These are phyloP conservation scores for Sebastes glaucus DNA, from an alignment of 2,797 vertebrate species.

Conservation along the genomic window DNA sequence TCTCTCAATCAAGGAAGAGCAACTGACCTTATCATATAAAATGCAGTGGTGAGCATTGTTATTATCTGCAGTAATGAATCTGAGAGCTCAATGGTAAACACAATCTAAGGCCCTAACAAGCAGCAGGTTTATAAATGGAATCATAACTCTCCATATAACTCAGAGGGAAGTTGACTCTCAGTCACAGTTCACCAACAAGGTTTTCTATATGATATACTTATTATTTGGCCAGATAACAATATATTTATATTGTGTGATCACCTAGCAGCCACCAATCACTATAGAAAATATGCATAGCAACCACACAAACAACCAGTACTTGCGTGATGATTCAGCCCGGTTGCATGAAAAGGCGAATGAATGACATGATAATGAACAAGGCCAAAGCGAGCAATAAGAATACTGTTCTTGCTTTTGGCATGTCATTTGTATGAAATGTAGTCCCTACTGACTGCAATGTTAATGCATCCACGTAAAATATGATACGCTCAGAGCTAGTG, in stretches of 20 bases:
- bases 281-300: neutral
- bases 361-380: too few species aligned
- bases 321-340: too few species aligned
- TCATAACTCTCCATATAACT: neutral
- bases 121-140: neutral
- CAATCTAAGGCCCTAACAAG: neutral
- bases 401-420: too few species aligned
- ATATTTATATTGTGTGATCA: neutral
- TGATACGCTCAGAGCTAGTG: too few species aligned
- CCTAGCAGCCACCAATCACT: neutral
- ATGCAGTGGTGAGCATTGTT: conserved; percentile 18
- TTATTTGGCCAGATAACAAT: neutral
- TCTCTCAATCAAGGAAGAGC: conserved; percentile 22
- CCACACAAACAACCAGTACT: too few species aligned
- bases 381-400: too few species aligned
- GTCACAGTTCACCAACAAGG: neutral
- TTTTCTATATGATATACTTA: neutral
- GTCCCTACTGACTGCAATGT: too few species aligned
- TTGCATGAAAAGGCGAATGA: too few species aligned
- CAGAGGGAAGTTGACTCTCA: neutral
- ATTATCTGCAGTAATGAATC: conserved; percentile 40
- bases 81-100: conserved; percentile 17
- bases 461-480: too few species aligned
- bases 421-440: too few species aligned
- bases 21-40: conserved; percentile 25